Evolutionary conservation across 2,888 invertebrate species (phyloP), one percentile per base, ranked within the genome.

Genomic region (Ecliptopera silaceata): DNA sequence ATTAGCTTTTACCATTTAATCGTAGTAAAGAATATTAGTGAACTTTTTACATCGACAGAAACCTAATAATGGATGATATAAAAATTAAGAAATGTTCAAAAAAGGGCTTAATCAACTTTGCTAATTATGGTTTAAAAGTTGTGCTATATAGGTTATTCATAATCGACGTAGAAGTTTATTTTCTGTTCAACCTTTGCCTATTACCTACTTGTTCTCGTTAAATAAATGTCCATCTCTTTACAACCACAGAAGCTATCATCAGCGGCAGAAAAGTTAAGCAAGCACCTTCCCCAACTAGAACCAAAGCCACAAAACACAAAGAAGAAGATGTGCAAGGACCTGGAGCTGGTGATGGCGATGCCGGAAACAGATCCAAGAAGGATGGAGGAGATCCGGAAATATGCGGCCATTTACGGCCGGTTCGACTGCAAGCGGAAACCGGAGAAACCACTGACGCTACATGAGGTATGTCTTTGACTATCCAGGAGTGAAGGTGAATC

Each of bases 391-490:
- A 97, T 98, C 57, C 93, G 98, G 75, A 96, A 97, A 86, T 99
- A 97, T 84, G 97, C 99, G 1, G 98, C 99, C 29, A 99, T 99
- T 70, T 99, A 99, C 79, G 99, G 99, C 3, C 93, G 99, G 65
- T 99, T 99, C 84, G 99, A 99, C 82, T 98, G 99, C 77, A 99
- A 99, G 85, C 92, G 99, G 74, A 97, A 97, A 73, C 97, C 98
- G 0, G 98, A 98, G 86, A 99, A 99, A 81, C 98, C 99, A 0
- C 92, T 99, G 64, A 98, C 99, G 5, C 88, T 99, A 51, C 99
- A 99, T 83, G 99, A 99, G 94, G 97, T 95, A 68, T 75, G 11
- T 29, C 34, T 41, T 36, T n/a, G 29, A 39, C 12, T 6, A 20
- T 34, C 39, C 13, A 2, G 13, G 6, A 13, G n/a, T n/a, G n/a